Conservation (phyloP, 23 tunicate genomes). For the Clavelina lepadiformis region DNA sequence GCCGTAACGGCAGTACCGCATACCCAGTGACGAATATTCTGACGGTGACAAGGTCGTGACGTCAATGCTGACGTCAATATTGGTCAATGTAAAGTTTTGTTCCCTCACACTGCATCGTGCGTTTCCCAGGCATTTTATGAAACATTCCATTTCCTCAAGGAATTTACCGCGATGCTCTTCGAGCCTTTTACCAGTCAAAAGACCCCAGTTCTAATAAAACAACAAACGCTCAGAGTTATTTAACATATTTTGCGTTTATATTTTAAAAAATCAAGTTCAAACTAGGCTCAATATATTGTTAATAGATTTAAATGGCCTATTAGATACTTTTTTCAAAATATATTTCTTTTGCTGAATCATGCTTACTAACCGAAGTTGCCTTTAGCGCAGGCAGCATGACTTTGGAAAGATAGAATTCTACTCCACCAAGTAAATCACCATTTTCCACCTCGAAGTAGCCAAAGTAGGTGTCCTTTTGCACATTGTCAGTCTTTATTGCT, state of each 20-base stretch:
- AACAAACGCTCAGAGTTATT: neutral
- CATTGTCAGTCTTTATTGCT: constrained; percentile 36
- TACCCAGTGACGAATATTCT: constrained; percentile 57
- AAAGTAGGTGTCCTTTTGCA: constrained; percentile 60
- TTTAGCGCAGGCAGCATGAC: constrained; percentile 50
- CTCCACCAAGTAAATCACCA: constrained; percentile 56
- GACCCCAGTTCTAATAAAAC: constrained; percentile 74
- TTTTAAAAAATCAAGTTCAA: neutral
- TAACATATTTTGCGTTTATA: neutral
- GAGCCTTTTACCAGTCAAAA: constrained; percentile 43
- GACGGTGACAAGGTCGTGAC: constrained; percentile 39
- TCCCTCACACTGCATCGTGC: constrained; percentile 68
- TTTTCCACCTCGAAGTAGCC: constrained; percentile 71
- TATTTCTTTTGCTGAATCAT: neutral
- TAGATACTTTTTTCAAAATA: neutral
- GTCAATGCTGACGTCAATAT: constrained; percentile 66
- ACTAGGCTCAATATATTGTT: too few relatives aligned
- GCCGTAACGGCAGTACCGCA: too few relatives aligned
- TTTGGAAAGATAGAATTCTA: constrained; percentile 56
- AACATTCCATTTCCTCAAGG: constrained; percentile 69
- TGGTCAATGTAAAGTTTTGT: constrained; percentile 63
- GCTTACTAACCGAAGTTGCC: constrained; percentile 48
- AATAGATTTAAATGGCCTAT: neutral
- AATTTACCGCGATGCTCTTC: constrained; percentile 32
- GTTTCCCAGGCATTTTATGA: constrained; percentile 70